Evolutionary conservation across 2,113 vertebrate genomes (phyloP), one percentile per base, ranked within the genome.

Genomic region (Amazona guildingii): DNA sequence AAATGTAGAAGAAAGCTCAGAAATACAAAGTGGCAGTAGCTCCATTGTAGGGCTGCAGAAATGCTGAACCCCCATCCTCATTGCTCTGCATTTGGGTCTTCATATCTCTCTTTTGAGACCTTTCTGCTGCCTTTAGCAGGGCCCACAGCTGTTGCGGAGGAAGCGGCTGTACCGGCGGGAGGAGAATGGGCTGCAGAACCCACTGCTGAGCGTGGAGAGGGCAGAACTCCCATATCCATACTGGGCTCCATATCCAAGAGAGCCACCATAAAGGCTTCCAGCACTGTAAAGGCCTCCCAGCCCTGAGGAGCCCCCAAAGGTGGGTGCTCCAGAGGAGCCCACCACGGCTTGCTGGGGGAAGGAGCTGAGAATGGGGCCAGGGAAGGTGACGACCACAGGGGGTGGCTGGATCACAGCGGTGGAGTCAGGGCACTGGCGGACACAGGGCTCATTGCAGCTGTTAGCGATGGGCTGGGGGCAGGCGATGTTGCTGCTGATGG

Each of bases 281-380:
- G 76, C 0, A 0, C 77, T 4, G 0, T 90, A 92, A 39, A 95
- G n/a, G 1, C 57, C 17, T 8, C 95, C 86, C 14, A 13, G 44
- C 1, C 68, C 77, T 64, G 55, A 20, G 24, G 33, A 62, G 6
- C 84, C 81, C 1, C 73, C 81, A 17, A 94, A 74, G 2, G 84
- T 3, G 0, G 96, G 96, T 0, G 19, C 89, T 59, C 95, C 93
- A 0, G 92, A 4, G 0, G 96, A 96, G 1, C 95, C 96, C 77
- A 96, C 93, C 64, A 92, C 73, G 0, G 92, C 81, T 7, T 96
- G 96, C 91, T 96, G 96, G 0, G 96, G 96, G 93, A 91, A 97
- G 80, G 95, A 95, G 91, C 93, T 96, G 86, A 96, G 95, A 83
- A 96, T 96, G 93, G 96, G 93, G 1, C 96, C 96, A 0, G 96